Evolutionary conservation across 2,888 invertebrate species (phyloP), one percentile per base, ranked within the genome.

Genomic region (Troides helena): DNA sequence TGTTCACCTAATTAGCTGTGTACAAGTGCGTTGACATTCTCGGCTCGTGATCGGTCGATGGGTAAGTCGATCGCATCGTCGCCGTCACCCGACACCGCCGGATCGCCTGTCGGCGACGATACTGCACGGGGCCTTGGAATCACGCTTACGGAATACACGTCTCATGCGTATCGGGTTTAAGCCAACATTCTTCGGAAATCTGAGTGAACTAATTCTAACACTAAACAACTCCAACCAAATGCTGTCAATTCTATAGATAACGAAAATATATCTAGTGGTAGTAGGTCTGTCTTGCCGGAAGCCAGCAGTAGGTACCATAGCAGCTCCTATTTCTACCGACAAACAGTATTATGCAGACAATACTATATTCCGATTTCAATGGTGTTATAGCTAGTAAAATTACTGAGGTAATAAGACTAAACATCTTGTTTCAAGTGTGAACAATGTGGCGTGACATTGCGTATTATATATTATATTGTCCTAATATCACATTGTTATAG

Each of bases 71-170:
- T 87, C 85, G 77, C 79, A 65, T 65, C 71, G 68, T 62, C 57
- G 59, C 80, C 73, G 73, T 88, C 81, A 82, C 88, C 80, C 80
- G 78, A 83, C 89, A 81, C 85, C 85, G 78, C 62, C 79, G 79
- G 86, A 86, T 89, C 87, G 79, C 74, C 81, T 87, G 84, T 83
- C 88, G 73, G 70, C 80, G 85, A 85, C 88, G 88, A 90, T 90
- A 90, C 88, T 77, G 87, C 87, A 88, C 90, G 73, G 73, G 81
- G 82, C 89, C 88, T 89, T 89, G 88, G 80, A 80, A 80, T 81
- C 76, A 76, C 78, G 80, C 85, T 87, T 88, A 88, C 90, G 86
- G 90, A 87, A 89, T 85, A 85, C 82, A 73, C 84, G 81, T 87
- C 88, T 89, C 88, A 88, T 85, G 88, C 88, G 80, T 91, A 86